Conservation (phyloP, 2,113 vertebrate genomes). For the Bostrychus sinensis region DNA sequence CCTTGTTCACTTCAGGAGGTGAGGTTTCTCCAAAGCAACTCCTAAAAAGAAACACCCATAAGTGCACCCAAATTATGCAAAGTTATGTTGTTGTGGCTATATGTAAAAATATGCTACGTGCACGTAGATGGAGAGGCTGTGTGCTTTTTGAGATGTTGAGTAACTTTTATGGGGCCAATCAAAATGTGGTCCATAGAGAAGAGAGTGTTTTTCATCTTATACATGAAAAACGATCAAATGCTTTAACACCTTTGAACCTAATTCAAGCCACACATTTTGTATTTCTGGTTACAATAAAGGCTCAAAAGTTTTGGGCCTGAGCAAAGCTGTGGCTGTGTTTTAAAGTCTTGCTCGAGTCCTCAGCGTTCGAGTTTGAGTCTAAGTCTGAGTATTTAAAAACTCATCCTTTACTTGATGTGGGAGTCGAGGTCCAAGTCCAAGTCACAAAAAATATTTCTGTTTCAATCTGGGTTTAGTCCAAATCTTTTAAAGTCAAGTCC, state of each 20-base stretch:
- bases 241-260: neutral
- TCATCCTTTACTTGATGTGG: too few relatives aligned
- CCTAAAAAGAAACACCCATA: slow-evolving; percentile 33
- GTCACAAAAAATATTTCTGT: too few relatives aligned
- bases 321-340: too few relatives aligned
- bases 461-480: too few relatives aligned
- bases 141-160: slow-evolving; percentile 1
- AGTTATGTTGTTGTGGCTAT: slow-evolving; percentile 18
- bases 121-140: slow-evolving; percentile 3
- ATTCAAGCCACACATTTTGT: slow-evolving; percentile 18
- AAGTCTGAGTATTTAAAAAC: too few relatives aligned
- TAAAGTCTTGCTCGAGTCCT: too few relatives aligned
- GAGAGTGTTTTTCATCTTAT: neutral
- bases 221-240: slow-evolving; percentile 4
- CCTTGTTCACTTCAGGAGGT: slow-evolving; percentile 11
- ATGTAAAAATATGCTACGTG: slow-evolving; percentile 32
- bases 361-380: too few relatives aligned
- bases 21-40: slow-evolving; percentile 36
- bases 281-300: slow-evolving; percentile 5
- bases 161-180: neutral
- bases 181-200: neutral
- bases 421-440: too few relatives aligned
- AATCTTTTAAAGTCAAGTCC: too few relatives aligned
- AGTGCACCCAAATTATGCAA: slow-evolving; percentile 31
- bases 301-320: too few relatives aligned